Conservation (phyloP, 2,113 vertebrate genomes). For the Plestiodon gilberti region DNA sequence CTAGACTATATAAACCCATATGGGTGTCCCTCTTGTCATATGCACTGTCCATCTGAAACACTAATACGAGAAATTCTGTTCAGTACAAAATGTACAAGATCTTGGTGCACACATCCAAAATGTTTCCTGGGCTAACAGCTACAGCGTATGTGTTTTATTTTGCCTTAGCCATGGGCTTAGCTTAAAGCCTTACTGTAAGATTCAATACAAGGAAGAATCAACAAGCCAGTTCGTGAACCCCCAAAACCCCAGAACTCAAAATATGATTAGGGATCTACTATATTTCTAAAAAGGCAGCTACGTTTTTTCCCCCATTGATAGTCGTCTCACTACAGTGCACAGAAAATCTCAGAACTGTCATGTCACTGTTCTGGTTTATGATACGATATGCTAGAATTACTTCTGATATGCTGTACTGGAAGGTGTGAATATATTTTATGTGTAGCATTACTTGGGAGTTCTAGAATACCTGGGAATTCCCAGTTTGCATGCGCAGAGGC, state of each 20-base stretch:
- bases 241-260: slow-evolving; percentile 40
- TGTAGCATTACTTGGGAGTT: neutral
- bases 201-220: neutral
- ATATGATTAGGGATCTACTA: neutral
- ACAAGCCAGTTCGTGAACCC: neutral
- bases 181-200: slow-evolving; percentile 31
- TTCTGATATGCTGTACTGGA: neutral
- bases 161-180: slow-evolving; percentile 42
- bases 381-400: neutral
- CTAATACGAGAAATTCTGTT: accelerated
- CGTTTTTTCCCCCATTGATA: neutral
- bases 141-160: neutral
- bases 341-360: neutral
- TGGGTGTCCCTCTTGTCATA: too few relatives aligned
- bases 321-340: neutral
- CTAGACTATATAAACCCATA: neutral
- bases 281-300: neutral
- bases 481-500: too few relatives aligned
- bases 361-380: neutral
- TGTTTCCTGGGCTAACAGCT: neutral
- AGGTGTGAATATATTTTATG: neutral
- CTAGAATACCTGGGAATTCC: neutral
- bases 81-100: accelerated
- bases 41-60: neutral
- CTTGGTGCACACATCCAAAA: neutral